Conservation (phyloP, 2,797 vertebrate genomes). For the Cryptoblepharus egeriae region DNA sequence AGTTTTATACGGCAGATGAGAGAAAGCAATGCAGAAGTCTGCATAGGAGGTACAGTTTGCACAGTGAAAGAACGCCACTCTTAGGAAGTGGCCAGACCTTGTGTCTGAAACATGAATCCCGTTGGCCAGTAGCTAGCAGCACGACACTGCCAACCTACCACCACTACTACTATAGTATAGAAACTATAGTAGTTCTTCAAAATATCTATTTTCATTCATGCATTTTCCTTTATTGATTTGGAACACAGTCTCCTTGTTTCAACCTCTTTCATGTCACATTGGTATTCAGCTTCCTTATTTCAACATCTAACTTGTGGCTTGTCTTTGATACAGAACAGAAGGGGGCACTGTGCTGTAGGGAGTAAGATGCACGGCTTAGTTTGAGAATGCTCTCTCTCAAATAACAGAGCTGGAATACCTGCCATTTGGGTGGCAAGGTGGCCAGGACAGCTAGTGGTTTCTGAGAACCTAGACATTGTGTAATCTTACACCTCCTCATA, state of each 20-base stretch:
- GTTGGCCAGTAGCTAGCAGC: not conserved
- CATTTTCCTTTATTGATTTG: not conserved
- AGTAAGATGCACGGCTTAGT: conserved; percentile 1
- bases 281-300: not conserved
- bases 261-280: not conserved
- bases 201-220: not conserved
- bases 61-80: too few relatives aligned
- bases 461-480: not conserved
- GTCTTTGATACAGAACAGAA: conserved; percentile 12
- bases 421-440: not conserved
- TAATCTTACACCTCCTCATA: not conserved
- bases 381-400: too few relatives aligned
- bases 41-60: not conserved
- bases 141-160: not conserved
- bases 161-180: not conserved
- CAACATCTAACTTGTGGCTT: not conserved
- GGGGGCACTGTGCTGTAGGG: conserved; percentile 35
- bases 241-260: not conserved
- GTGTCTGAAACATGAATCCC: not conserved
- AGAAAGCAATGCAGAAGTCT: not conserved
- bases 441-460: not conserved
- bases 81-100: not conserved
- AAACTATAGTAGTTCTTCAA: not conserved
- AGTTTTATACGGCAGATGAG: not conserved
- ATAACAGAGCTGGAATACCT: not conserved